Percentiles rank a stretch among this genome's conserved stretches.
These are phyloP conservation scores for Keiferia lycopersicella DNA, from an alignment of 2,888 invertebrate genomes.

Conservation along the genomic window DNA sequence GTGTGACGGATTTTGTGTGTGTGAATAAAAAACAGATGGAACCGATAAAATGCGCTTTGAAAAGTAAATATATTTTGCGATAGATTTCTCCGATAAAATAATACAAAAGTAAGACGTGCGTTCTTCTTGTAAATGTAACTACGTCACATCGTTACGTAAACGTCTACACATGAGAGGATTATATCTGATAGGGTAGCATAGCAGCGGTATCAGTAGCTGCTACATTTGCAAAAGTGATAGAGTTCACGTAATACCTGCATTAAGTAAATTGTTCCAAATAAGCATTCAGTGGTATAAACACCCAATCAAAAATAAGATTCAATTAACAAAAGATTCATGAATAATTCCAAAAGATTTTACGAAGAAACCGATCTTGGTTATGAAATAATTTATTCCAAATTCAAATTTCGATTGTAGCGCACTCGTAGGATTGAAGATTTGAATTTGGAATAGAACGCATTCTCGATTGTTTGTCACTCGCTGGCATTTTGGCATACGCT, in stretches of 20 bases:
- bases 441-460: slow-evolving; percentile 68
- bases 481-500: slow-evolving; percentile 73
- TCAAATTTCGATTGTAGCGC: slow-evolving; percentile 46
- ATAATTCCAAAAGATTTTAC: slow-evolving; percentile 48
- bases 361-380: slow-evolving; percentile 42
- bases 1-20: slow-evolving; percentile 9
- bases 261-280: slow-evolving; percentile 73
- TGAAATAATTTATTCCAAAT: slow-evolving; percentile 62
- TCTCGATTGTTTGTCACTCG: slow-evolving; percentile 71
- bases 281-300: slow-evolving; percentile 48
- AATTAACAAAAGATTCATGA: slow-evolving; percentile 52
- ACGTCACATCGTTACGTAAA: not conserved
- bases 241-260: too few species aligned
- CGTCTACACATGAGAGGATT: not conserved
- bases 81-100: slow-evolving; percentile 1
- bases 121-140: not conserved
- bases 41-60: slow-evolving; percentile 19
- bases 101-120: not conserved
- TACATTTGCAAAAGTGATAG: not conserved
- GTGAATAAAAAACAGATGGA: slow-evolving; percentile 7
- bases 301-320: slow-evolving; percentile 46
- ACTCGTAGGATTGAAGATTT: slow-evolving; percentile 47
- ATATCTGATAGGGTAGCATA: not conserved
- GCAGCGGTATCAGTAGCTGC: too few species aligned
- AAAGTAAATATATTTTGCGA: not conserved